Conservation (phyloP, 2,113 vertebrate species). For the Plecotus auritus region DNA sequence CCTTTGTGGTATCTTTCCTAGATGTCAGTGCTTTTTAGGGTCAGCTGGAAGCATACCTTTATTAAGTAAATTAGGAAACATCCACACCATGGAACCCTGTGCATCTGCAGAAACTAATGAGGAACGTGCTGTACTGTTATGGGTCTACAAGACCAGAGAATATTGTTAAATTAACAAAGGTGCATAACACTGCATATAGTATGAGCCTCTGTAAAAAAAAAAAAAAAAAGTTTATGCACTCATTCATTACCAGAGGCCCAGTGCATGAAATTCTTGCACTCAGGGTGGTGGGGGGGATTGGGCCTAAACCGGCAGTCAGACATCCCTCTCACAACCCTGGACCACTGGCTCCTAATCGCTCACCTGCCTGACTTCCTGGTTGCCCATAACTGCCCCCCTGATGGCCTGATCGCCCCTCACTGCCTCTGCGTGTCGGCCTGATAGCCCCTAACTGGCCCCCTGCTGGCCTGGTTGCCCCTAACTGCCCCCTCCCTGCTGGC, state of each 20-base stretch:
- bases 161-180: neutral
- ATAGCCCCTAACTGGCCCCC: too few species aligned
- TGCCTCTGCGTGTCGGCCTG: too few species aligned
- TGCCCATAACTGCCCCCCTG: too few species aligned
- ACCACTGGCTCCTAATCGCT: too few species aligned
- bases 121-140: neutral
- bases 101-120: neutral
- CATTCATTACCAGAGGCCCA: neutral
- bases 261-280: too few species aligned
- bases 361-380: too few species aligned
- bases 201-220: neutral
- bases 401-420: too few species aligned
- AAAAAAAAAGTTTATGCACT: neutral
- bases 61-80: neutral
- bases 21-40: neutral
- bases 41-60: neutral
- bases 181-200: neutral
- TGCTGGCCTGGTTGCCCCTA: too few species aligned
- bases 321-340: too few species aligned
- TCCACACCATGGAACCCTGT: neutral
- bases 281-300: fast-evolving
- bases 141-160: neutral
- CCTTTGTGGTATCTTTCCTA: neutral
- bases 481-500: too few species aligned
- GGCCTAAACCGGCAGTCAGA: too few species aligned